phyloP scores from a whole-genome alignment of 1,140 invertebrate species.

The Pseudomyrmex pallidus region DNA sequence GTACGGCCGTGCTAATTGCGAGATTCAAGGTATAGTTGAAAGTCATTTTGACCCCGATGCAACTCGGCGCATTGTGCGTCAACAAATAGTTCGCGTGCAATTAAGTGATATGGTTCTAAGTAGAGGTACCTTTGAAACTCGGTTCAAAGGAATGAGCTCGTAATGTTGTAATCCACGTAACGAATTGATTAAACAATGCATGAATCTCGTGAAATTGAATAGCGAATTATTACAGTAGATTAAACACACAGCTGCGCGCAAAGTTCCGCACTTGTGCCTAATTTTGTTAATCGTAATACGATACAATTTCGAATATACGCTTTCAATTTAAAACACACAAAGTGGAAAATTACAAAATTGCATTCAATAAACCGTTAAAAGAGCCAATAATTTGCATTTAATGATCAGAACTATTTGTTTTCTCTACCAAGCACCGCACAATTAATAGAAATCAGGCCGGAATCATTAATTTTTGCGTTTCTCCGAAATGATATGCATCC shows the following conservation, averaged over 20 bases:
- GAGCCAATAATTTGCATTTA: no score
- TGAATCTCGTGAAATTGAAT: conserved; percentile 28
- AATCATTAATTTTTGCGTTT: no score
- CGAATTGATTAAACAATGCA: not conserved
- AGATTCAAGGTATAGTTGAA: conserved; percentile 51
- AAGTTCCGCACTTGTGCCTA: conserved; percentile 8
- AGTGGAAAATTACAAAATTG: no score
- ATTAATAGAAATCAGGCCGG: no score
- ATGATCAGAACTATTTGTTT: no score
- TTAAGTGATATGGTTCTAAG: conserved; percentile 55
- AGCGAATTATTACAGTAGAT: conserved; percentile 2
- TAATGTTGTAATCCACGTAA: conserved; percentile 1
- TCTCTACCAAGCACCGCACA: no score
- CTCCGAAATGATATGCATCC: conserved; percentile 3
- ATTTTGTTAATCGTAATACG: conserved; percentile 5
- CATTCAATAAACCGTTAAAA: no score
- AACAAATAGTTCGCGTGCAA: conserved; percentile 48
- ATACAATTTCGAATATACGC: not conserved
- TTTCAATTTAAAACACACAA: no score
- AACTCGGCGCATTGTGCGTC: conserved; percentile 47
- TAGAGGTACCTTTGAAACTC: conserved; percentile 41
- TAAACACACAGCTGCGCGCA: not conserved
- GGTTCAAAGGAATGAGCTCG: not conserved
- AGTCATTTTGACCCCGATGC: conserved; percentile 52
- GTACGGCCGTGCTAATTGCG: conserved; percentile 31